Evolutionary conservation across 1,140 invertebrate species (phyloP).

Genomic region (Xylocopa sonorina): DNA sequence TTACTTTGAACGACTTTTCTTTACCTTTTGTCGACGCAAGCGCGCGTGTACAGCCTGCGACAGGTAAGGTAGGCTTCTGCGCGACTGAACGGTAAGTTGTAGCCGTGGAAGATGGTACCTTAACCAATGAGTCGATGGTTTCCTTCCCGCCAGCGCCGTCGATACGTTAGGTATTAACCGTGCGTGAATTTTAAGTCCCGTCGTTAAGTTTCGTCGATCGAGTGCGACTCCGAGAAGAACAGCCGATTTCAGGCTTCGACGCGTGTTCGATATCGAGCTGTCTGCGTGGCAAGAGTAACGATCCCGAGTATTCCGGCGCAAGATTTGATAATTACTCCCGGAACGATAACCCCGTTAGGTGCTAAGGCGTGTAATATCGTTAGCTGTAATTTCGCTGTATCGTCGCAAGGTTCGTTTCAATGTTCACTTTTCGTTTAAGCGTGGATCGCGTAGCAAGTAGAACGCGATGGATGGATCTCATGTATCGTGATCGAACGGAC

Average conservation of each 20-base stretch:
- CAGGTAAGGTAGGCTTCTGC: constrained; percentile 33
- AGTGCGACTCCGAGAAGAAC: not conserved
- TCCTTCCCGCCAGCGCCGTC: too few relatives aligned
- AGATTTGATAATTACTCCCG: constrained; percentile 15
- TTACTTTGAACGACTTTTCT: not conserved
- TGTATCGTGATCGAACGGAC: constrained; percentile 27
- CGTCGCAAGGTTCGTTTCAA: constrained; percentile 42
- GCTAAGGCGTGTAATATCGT: constrained; percentile 64
- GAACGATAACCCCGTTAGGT: constrained; percentile 56
- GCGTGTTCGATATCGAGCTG: not conserved
- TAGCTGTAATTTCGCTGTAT: constrained; percentile 41
- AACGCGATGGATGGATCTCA: constrained; percentile 64
- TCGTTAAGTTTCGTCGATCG: constrained; percentile 18
- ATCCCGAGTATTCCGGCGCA: not conserved
- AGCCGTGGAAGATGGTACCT: too few relatives aligned
- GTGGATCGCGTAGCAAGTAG: constrained; percentile 41
- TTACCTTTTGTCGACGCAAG: constrained; percentile 20
- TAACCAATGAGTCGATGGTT: too few relatives aligned
- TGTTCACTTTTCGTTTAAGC: constrained; percentile 39
- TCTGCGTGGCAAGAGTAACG: not conserved
- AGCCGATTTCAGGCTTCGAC: not conserved
- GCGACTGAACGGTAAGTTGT: constrained; percentile 50
- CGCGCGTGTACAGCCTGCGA: constrained; percentile 19
- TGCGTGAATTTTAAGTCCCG: constrained; percentile 26
- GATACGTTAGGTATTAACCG: not conserved